A percentile compares a stretch with the other conserved stretches of the same genome.
These are phyloP conservation scores for Arrhamphus sclerolepis DNA, from an alignment of 2,797 vertebrate genomes.

Conservation along the genomic window DNA sequence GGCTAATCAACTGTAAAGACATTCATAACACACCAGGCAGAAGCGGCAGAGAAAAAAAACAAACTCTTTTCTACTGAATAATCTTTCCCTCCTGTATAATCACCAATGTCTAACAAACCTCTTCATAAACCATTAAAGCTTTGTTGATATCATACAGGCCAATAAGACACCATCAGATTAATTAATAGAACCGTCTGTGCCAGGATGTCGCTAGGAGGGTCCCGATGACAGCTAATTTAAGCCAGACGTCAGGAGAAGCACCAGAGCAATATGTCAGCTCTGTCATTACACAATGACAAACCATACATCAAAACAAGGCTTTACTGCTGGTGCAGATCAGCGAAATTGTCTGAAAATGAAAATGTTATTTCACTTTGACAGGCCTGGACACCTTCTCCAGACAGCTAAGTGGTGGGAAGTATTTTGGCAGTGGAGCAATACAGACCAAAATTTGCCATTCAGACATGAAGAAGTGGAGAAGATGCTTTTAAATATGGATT, in stretches of 20 bases:
- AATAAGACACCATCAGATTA: constrained; percentile 52
- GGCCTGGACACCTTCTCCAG: constrained; percentile 6
- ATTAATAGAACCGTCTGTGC: constrained; percentile 58
- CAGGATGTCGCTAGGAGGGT: constrained; percentile 29
- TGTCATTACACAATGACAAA: constrained; percentile 54
- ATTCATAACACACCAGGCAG: constrained; percentile 4
- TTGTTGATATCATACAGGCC: constrained; percentile 40
- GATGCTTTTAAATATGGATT: no score
- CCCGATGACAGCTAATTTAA: constrained; percentile 66
- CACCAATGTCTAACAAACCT: constrained; percentile 37
- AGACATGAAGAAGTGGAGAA: no score
- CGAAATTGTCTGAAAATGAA: constrained; percentile 49
- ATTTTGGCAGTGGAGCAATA: no score
- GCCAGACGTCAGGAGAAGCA: constrained; percentile 21
- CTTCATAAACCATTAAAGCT: constrained; percentile 53
- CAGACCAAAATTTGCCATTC: no score
- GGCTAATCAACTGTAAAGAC: constrained; percentile 11
- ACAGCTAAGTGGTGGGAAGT: neutral
- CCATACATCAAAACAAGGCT: constrained; percentile 51
- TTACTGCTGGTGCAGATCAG: constrained; percentile 30
- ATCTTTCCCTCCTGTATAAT: constrained; percentile 21
- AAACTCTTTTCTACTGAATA: constrained; percentile 12
- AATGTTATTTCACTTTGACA: constrained; percentile 56
- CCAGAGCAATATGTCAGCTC: constrained; percentile 42
- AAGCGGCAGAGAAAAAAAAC: neutral